Evolutionary conservation across 2,113 vertebrate species (phyloP), one percentile per base, ranked within the genome.

Genomic region (Ceratotherium simum): DNA sequence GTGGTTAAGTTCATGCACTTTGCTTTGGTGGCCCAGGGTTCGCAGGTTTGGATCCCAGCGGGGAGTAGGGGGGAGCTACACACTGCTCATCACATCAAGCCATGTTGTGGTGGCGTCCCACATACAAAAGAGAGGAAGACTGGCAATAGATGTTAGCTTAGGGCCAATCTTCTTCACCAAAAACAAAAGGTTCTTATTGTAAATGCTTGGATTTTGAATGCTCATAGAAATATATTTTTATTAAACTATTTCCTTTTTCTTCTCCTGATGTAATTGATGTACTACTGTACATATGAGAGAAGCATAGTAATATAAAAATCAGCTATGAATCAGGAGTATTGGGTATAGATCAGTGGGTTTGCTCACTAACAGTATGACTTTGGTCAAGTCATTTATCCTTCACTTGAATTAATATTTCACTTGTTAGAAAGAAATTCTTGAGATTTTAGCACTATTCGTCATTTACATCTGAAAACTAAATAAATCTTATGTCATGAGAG

Each of bases 191-290:
- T 76, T 90, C 13, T 94, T 48, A 84, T 23, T 91, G 31, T 70
- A 62, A 89, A 62, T 58, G 29, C 29, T 96, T 93, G 21, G 2
- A 54, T 85, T 92, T 85, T 94, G 27, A 96, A 48, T 95, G 25
- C n/a, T 83, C 6, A 60, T 36, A 70, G 33, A 91, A 95, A 65
- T 95, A 81, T 67, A 54, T 51, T 84, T 90, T 91, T 75, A 75
- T 85, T 88, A n/a, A 87, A 51, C 23, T 46, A 36, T n/a, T 72
- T 84, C 25, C 62, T 39, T 20, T 85, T 72, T 85, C 46, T 75
- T 89, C n/a, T 82, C 16, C 62, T 90, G 54, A 51, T 70, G 6
- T 65, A 87, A 76, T 46, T 29, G 54, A 12, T 36, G 0, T 46
- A 42, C 51, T 60, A 31, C 60, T 75, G 60, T 48, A 48, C 8